Conservation (phyloP, 2,113 vertebrate species). For the Agapornis roseicollis region DNA sequence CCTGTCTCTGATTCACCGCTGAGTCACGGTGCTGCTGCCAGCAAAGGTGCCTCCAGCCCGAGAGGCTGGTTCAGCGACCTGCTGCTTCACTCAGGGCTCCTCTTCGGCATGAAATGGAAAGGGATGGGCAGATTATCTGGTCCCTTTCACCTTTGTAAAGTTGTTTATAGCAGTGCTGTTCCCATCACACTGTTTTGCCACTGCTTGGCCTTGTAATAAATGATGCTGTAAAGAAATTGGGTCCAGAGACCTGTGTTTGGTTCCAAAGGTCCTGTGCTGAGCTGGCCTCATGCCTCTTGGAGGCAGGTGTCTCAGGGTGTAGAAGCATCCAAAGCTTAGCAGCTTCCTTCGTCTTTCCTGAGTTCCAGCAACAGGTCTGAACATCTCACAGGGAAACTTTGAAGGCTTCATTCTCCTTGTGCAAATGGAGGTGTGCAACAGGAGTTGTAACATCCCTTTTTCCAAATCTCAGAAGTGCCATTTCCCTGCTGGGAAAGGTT, state of each 20-base stretch:
- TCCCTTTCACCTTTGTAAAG: neutral
- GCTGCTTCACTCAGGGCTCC: neutral
- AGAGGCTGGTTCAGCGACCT: neutral
- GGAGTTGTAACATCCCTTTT: neutral
- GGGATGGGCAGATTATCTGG: neutral
- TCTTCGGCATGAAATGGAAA: neutral
- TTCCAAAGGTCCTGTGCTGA: constrained; percentile 14
- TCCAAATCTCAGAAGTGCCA: neutral
- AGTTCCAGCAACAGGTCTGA: neutral
- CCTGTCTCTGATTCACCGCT: neutral
- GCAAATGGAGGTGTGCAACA: neutral
- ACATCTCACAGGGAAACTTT: neutral
- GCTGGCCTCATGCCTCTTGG: neutral
- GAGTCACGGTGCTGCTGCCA: neutral
- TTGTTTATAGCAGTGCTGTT: neutral
- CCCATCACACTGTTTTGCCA: neutral
- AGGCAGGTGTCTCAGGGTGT: neutral
- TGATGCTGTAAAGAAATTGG: neutral
- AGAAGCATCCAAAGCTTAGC: neutral
- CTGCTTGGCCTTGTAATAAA: neutral
- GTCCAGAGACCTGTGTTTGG: neutral
- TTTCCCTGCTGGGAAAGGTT: constrained; percentile 33
- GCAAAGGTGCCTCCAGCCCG: neutral
- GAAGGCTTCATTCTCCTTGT: neutral
- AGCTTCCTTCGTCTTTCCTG: neutral